Evolutionary conservation across 2,113 vertebrate genomes (phyloP).

Genomic region (Ciconia boyciana): DNA sequence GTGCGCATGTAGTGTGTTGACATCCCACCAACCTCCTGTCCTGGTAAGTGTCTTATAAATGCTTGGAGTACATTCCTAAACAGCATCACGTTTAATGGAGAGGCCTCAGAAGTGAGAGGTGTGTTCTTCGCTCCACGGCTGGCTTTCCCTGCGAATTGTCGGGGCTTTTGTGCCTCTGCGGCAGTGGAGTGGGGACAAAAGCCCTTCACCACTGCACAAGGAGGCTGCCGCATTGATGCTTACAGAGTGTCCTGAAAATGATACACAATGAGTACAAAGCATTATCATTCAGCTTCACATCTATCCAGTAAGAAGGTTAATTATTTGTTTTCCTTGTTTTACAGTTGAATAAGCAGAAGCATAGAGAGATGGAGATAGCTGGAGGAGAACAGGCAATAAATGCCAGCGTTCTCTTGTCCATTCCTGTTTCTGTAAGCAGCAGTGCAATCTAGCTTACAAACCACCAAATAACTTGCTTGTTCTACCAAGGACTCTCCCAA

Average conservation of each 20-base stretch:
- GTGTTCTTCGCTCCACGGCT: neutral
- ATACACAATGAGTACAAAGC: neutral
- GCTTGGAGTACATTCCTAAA: neutral
- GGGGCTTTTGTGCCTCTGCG: neutral
- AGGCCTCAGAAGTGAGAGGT: neutral
- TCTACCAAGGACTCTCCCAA: neutral
- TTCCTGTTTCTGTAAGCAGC: neutral
- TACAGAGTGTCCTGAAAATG: neutral
- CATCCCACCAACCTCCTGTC: neutral
- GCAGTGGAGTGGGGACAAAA: neutral
- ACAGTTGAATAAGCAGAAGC: slow-evolving; percentile 43
- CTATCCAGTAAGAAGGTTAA: slow-evolving; percentile 19
- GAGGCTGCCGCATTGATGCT: neutral
- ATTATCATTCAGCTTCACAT: slow-evolving; percentile 24
- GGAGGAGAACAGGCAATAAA: slow-evolving; percentile 47
- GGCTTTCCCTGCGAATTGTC: neutral
- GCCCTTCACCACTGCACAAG: neutral
- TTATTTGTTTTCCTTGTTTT: slow-evolving; percentile 57
- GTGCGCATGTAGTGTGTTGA: neutral
- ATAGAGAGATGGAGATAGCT: neutral
- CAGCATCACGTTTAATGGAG: neutral
- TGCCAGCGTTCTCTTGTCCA: slow-evolving; percentile 9
- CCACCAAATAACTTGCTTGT: neutral
- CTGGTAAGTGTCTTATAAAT: neutral
- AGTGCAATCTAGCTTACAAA: neutral